These are phyloP conservation scores for Indicator indicator DNA, from an alignment of 2,113 vertebrate genomes.

Conservation along the genomic window DNA sequence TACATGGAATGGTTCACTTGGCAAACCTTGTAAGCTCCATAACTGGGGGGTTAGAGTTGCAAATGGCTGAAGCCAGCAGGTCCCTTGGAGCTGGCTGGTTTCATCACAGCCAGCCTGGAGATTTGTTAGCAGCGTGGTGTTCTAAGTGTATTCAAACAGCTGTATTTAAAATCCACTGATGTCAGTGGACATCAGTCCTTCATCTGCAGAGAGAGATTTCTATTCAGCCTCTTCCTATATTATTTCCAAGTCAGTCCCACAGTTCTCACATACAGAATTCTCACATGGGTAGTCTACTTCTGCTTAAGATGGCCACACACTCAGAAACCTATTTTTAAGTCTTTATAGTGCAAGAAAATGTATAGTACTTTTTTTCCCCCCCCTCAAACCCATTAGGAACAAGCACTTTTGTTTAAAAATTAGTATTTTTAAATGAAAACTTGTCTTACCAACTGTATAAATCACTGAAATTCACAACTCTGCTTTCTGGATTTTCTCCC, in stretches of 20 bases:
- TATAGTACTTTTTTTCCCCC: not conserved
- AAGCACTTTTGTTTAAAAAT: not conserved
- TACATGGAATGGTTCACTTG: not conserved
- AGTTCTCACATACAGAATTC: not conserved
- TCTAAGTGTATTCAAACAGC: not conserved
- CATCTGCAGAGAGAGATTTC: not conserved
- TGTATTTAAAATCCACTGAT: not conserved
- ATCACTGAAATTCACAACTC: not conserved
- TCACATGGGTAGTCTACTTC: not conserved
- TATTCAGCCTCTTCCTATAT: not conserved
- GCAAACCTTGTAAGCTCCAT: not conserved
- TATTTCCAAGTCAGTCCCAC: not conserved
- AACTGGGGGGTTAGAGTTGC: not conserved
- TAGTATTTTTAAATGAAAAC: not conserved
- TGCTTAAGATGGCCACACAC: not conserved
- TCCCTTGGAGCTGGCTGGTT: not conserved
- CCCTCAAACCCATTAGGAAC: rapidly evolving
- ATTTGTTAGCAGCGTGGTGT: not conserved
- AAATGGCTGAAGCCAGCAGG: not conserved
- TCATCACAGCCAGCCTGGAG: not conserved
- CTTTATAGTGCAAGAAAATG: not conserved
- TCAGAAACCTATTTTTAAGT: not conserved
- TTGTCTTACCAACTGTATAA: not conserved
- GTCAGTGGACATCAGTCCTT: not conserved
- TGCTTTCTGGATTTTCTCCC: not conserved